Percentiles rank a stretch among this genome's conserved stretches.
Conservation (phyloP, 2,113 vertebrate species). For the Varanus komodoensis region DNA sequence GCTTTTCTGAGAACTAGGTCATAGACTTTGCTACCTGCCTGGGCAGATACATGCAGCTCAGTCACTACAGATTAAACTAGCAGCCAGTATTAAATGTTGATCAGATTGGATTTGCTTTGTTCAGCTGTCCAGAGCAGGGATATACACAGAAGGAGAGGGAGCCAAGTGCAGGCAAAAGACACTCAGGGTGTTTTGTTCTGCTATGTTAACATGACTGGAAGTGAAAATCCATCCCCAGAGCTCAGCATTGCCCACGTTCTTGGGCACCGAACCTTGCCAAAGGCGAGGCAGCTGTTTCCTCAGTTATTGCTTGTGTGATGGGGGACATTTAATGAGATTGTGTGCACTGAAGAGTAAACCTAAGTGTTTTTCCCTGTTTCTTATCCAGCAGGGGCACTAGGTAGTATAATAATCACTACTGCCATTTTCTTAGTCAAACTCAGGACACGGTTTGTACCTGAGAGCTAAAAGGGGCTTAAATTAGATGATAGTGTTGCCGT, state of each 20-base stretch:
- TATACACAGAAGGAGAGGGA: background rate
- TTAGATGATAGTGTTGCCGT: slow-evolving; percentile 33
- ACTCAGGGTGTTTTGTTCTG: slow-evolving; percentile 8
- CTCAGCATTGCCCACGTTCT: slow-evolving; percentile 11
- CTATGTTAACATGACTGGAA: slow-evolving; percentile 28
- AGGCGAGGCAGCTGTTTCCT: background rate
- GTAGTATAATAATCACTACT: background rate
- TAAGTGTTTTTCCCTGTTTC: background rate
- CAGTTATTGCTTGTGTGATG: slow-evolving; percentile 2
- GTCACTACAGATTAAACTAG: background rate
- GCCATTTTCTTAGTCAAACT: background rate
- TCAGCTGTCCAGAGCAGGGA: background rate
- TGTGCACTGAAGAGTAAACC: slow-evolving; percentile 20
- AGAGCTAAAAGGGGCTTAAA: slow-evolving; percentile 11
- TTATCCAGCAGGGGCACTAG: background rate
- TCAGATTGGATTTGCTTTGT: background rate
- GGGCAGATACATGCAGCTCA: background rate
- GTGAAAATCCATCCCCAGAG: slow-evolving; percentile 13
- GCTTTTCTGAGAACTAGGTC: background rate
- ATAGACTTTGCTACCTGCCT: background rate
- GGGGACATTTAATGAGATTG: background rate
- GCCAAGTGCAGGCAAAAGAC: slow-evolving; percentile 13
- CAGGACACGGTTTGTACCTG: fast-evolving
- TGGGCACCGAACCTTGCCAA: fast-evolving
- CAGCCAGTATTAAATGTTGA: background rate